A percentile compares a stretch with the other conserved stretches of the same genome.
Conservation (phyloP, 2,888 invertebrate genomes). For the Heliconius erato region DNA sequence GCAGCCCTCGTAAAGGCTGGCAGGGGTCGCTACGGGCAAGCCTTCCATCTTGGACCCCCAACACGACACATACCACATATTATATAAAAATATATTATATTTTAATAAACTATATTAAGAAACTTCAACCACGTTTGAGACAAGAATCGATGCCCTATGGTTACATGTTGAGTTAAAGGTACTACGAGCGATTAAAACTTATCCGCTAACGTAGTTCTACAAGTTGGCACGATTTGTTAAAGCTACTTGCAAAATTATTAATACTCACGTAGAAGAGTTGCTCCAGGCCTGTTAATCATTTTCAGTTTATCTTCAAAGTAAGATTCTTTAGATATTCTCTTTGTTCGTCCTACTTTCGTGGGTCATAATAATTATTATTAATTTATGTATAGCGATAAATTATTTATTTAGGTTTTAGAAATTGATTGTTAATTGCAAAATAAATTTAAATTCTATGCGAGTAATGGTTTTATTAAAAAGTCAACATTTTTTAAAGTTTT, state of each 20-base stretch:
- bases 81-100: no score
- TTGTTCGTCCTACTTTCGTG: background rate
- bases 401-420: background rate
- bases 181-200: conserved; percentile 37
- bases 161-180: conserved; percentile 27
- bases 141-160: conserved; percentile 16
- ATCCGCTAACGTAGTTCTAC: background rate
- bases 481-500: no score
- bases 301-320: conserved; percentile 11
- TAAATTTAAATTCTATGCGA: no score
- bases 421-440: background rate
- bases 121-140: background rate
- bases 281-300: conserved; percentile 19
- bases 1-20: no score
- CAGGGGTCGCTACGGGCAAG: no score
- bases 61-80: no score
- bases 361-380: no score
- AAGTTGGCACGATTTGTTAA: conserved; percentile 25
- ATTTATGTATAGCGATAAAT: background rate
- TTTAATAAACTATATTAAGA: background rate
- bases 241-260: conserved; percentile 36
- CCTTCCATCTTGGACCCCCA: no score
- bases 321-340: background rate
- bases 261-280: conserved; percentile 28
- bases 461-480: no score